These are phyloP conservation scores for Butastur rufipennis DNA, from an alignment of 2,113 vertebrate species.

Conservation along the genomic window DNA sequence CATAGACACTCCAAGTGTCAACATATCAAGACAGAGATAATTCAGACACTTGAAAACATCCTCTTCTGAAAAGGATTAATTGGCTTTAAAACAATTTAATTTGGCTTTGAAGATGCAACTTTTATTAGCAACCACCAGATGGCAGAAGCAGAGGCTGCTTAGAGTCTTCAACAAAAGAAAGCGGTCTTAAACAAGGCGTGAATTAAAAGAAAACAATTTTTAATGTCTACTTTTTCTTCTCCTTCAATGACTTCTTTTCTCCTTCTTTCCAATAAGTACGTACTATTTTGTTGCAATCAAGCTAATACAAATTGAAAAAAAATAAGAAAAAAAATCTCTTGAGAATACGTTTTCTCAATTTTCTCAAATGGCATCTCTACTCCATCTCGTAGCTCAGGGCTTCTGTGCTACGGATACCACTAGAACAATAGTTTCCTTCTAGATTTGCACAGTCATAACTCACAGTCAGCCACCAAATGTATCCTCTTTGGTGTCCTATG, in stretches of 20 bases:
- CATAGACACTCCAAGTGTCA: constrained; percentile 46
- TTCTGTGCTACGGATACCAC: background rate
- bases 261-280: background rate
- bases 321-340: rapidly evolving
- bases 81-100: constrained; percentile 50
- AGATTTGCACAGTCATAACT: constrained; percentile 8
- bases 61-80: constrained; percentile 49
- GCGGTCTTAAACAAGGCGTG: background rate
- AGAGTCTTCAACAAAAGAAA: constrained; percentile 61
- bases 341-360: background rate
- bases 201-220: background rate
- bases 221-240: constrained; percentile 12
- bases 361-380: constrained; percentile 19
- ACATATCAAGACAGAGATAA: constrained; percentile 52
- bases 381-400: background rate
- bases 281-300: background rate
- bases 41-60: constrained; percentile 31
- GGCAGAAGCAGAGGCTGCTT: constrained; percentile 70
- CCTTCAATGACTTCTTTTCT: background rate
- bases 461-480: background rate
- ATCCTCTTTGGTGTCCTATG: background rate
- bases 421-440: constrained; percentile 12
- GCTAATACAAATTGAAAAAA: background rate
- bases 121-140: constrained; percentile 72
- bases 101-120: constrained; percentile 50